Base-by-base conservation (phyloP, 53 echinoderm and acorn worm genomes). In the Hippasteria phrygiana region DNA sequence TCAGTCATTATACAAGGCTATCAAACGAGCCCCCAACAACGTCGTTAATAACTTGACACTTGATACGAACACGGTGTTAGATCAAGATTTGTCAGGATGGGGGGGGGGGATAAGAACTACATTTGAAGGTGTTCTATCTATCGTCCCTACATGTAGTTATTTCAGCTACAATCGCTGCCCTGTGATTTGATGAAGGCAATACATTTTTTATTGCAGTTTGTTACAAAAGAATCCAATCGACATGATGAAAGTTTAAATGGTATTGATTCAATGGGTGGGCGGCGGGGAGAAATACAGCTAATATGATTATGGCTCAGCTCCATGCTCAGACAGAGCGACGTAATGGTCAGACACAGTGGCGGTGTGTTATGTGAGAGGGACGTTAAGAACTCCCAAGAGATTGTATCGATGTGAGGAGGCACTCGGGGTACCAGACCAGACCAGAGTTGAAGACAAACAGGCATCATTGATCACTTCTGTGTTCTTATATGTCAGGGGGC, bases 141-240 rank as follows among this genome's bases (percentile, higher is more conserved):
- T n/a, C 2, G 20, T 1, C n/a, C 20, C 4, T 59, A 26, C 4
- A 22, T 3, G 22, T 59, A 26, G 20, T 26, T 59, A n/a, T 59
- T 59, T 59, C 24, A 59, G n/a, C 59, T n/a, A 20, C 27, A 22
- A 59, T 59, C 59, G n/a, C 59, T 24, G 4, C 22, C 59, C n/a
- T 18, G 59, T 14, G 26, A 14, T 14, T 12, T 59, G 59, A 26
- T 9, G 22, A 26, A 8, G 22, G 20, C 17, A 59, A 59, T 59
- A 22, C 26, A 59, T 59, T 24, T 59, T 24, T 59, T 59, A n/a
- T n/a, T n/a, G n/a, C n/a, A n/a, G 59, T 59, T 18, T 7, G 26
- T 26, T 59, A 59, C 17, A 14, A 8, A 3, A 66, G 67, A 66
- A 66, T 66, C 67, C 67, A 66, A 66, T 66, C 67, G 32, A 66